Conservation (phyloP, 2,113 vertebrate genomes). For the Salvelinus namaycush region DNA sequence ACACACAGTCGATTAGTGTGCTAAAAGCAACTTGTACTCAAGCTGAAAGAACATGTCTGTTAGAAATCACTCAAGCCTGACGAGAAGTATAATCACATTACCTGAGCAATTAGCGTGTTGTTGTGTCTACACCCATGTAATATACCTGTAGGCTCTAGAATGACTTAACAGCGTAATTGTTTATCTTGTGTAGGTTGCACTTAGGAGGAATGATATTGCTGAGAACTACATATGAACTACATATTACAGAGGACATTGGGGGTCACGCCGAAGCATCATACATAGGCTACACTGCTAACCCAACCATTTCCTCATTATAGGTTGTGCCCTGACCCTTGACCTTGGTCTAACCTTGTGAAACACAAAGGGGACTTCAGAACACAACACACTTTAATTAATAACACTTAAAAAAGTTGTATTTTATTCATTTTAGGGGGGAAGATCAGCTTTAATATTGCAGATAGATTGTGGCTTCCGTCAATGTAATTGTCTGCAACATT, state of each 20-base stretch:
- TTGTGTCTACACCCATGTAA: constrained; percentile 55
- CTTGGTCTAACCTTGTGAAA: background rate
- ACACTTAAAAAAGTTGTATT: too few relatives aligned
- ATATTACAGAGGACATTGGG: constrained; percentile 21
- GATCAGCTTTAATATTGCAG: too few relatives aligned
- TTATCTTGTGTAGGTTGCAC: constrained; percentile 29
- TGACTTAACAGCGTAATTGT: constrained; percentile 75
- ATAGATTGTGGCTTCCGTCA: too few relatives aligned
- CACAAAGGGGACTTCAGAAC: background rate
- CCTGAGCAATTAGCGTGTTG: constrained; percentile 70
- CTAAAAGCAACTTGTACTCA: constrained; percentile 64
- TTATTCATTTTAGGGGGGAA: too few relatives aligned
- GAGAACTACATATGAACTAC: too few relatives aligned
- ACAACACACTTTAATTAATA: too few relatives aligned
- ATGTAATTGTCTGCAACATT: too few relatives aligned
- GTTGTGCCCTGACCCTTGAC: constrained; percentile 9
- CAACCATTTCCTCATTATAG: background rate
- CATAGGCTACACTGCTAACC: too few relatives aligned
- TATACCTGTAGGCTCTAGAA: constrained; percentile 72
- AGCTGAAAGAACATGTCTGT: constrained; percentile 67
- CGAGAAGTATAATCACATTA: constrained; percentile 73
- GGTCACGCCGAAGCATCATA: constrained; percentile 12
- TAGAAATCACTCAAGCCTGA: constrained; percentile 63
- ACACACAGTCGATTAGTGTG: constrained; percentile 53
- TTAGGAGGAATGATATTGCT: constrained; percentile 26